Evolutionary conservation across 2,797 vertebrate genomes (phyloP).

Genomic region (Scolopax rusticola): DNA sequence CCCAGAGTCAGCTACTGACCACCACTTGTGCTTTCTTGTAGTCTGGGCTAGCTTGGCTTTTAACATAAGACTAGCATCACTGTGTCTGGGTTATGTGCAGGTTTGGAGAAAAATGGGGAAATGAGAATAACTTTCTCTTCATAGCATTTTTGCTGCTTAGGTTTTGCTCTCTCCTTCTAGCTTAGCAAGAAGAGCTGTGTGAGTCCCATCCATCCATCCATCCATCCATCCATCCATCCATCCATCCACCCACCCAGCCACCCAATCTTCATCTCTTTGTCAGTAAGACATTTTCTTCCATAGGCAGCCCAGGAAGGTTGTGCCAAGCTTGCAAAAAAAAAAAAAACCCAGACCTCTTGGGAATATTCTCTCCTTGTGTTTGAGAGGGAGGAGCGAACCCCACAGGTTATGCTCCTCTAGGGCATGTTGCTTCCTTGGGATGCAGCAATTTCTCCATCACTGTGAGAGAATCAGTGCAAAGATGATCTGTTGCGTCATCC

Average conservation of each 20-base stretch:
- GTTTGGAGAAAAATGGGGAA: neutral
- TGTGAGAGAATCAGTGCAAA: neutral
- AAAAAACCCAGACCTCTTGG: neutral
- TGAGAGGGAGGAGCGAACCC: neutral
- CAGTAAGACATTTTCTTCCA: neutral
- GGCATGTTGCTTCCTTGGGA: neutral
- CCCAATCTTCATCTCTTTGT: neutral
- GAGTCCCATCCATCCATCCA: neutral
- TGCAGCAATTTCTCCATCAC: neutral
- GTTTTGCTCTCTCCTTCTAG: neutral
- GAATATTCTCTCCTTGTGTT: neutral
- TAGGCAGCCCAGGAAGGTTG: neutral
- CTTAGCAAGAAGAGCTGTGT: neutral
- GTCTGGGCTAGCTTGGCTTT: neutral
- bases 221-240: neutral
- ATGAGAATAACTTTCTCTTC: neutral
- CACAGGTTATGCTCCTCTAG: neutral
- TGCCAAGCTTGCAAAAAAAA: neutral
- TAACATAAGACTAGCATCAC: rapidly evolving
- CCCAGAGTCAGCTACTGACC: constrained; percentile 44
- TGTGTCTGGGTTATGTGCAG: neutral
- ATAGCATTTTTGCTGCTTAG: neutral
- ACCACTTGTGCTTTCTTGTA: neutral
- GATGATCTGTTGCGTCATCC: neutral
- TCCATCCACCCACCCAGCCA: neutral